phyloP scores from a whole-genome alignment of 2,797 vertebrate genomes.

The Poecilia wingei region DNA sequence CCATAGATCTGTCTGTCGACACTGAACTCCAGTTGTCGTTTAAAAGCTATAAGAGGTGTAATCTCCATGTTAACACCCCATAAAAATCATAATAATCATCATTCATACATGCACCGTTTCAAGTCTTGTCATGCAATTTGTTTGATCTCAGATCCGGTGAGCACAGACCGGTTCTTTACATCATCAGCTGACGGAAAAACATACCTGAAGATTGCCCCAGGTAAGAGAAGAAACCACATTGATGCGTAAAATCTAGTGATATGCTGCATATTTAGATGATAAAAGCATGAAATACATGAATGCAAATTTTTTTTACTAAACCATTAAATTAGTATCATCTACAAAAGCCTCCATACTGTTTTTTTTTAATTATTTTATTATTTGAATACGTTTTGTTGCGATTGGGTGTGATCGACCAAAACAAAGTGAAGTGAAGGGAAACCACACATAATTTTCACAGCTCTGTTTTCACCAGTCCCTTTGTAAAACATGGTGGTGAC shows the following conservation, averaged over 20 bases:
- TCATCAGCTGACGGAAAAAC: constrained; percentile 71
- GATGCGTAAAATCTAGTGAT: background rate
- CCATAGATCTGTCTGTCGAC: background rate
- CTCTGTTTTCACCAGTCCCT: background rate
- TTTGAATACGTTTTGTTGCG: background rate
- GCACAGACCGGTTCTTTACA: constrained; percentile 70
- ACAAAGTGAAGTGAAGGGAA: background rate
- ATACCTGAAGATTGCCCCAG: constrained; percentile 76
- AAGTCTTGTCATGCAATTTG: background rate
- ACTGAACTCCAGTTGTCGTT: background rate
- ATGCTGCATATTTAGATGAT: background rate
- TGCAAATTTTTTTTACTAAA: background rate
- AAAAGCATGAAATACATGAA: background rate
- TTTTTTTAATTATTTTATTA: background rate
- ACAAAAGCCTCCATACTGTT: background rate
- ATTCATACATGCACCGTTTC: background rate
- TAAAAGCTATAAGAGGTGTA: background rate
- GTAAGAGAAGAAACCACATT: constrained; percentile 36
- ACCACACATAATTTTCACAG: background rate
- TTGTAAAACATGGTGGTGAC: background rate
- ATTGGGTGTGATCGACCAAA: background rate
- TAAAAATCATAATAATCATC: background rate
- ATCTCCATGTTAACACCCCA: background rate
- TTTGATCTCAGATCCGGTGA: constrained; percentile 63
- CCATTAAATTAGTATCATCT: background rate